phyloP scores from a whole-genome alignment of 1,140 invertebrate species.

The Lepidurus couesii region DNA sequence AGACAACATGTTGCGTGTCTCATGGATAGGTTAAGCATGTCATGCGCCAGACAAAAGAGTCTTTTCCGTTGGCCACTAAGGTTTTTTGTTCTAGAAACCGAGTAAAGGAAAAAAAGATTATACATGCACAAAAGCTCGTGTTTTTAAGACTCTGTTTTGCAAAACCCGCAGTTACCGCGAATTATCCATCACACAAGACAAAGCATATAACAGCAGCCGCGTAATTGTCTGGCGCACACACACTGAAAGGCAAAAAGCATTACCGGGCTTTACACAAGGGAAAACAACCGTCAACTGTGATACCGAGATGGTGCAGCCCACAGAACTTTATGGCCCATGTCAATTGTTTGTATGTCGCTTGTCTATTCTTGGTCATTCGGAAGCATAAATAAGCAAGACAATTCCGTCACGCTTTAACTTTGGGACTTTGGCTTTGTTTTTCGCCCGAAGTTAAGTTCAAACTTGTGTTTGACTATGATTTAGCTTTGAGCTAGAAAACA shows the following conservation, averaged over 20 bases:
- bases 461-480: too few species aligned
- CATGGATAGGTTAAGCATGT: neutral
- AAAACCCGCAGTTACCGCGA: neutral
- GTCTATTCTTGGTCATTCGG: neutral
- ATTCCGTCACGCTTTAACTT: too few species aligned
- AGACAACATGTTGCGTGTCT: constrained; percentile 15
- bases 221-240: neutral
- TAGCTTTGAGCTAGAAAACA: too few species aligned
- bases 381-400: neutral
- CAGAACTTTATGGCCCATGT: constrained; percentile 3
- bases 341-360: neutral
- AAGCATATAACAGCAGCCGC: neutral
- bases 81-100: neutral
- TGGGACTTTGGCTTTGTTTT: too few species aligned
- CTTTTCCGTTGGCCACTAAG: neutral
- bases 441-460: too few species aligned
- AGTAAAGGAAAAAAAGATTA: neutral
- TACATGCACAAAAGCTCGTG: neutral
- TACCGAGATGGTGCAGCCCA: neutral
- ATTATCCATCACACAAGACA: neutral
- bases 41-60: constrained; percentile 6
- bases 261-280: neutral
- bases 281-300: neutral
- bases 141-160: neutral
- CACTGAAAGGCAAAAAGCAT: neutral